phyloP scores from a whole-genome alignment of 2,888 invertebrate species.

The Ophioninae sp. region DNA sequence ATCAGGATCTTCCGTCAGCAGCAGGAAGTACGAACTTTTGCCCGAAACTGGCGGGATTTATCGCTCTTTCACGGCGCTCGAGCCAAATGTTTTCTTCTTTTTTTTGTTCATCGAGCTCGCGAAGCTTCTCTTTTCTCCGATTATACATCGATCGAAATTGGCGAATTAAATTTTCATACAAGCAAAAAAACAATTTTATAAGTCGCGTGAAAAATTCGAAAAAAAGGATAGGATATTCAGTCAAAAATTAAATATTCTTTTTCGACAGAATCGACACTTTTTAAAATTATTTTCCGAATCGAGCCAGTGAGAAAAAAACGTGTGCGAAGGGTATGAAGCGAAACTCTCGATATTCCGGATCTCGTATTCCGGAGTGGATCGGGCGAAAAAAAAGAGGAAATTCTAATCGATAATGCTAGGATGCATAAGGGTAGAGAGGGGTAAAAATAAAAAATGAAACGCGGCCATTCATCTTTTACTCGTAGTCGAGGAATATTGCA shows the following conservation, averaged over 20 bases:
- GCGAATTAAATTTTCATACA: background rate
- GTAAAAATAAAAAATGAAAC: conserved; percentile 49
- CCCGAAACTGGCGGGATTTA: conserved; percentile 57
- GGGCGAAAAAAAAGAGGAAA: conserved; percentile 11
- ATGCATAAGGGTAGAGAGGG: conserved; percentile 29
- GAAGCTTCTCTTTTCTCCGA: conserved; percentile 41
- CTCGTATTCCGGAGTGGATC: background rate
- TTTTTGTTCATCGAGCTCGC: conserved; percentile 38
- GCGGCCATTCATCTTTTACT: conserved; percentile 52
- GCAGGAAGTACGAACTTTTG: conserved; percentile 60
- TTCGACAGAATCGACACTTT: background rate
- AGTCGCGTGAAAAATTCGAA: no score
- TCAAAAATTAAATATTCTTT: no score
- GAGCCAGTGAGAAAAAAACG: background rate
- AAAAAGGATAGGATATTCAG: no score
- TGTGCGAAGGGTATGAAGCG: background rate
- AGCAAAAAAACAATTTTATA: no score
- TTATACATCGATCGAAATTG: conserved; percentile 37
- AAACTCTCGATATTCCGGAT: conserved; percentile 5
- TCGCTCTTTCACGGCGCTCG: conserved; percentile 43
- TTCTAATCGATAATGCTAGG: conserved; percentile 19
- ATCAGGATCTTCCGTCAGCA: conserved; percentile 60
- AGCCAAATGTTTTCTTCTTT: conserved; percentile 45
- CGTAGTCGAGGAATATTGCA: conserved; percentile 68
- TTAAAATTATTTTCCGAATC: background rate